These are phyloP conservation scores for Callinectes sapidus DNA, from an alignment of 2,888 invertebrate genomes.

Conservation along the genomic window DNA sequence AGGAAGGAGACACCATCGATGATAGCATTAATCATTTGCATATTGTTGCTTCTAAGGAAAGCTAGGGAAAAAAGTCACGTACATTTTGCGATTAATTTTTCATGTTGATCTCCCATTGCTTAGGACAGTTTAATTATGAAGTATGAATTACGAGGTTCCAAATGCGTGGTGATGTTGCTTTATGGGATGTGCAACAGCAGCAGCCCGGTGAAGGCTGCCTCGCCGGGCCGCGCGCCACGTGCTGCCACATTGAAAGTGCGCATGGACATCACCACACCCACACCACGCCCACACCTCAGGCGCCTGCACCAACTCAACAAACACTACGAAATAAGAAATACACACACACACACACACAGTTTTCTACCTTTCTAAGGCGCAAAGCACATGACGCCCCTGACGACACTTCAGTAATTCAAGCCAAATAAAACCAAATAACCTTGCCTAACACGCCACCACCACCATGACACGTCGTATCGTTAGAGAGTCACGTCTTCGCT, in stretches of 20 bases:
- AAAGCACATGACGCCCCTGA: background rate
- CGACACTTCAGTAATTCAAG: background rate
- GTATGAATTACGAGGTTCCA: background rate
- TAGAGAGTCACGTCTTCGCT: background rate
- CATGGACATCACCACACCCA: background rate
- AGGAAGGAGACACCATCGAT: background rate
- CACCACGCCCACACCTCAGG: background rate
- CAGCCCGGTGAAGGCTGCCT: background rate
- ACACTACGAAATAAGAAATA: background rate
- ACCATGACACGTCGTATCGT: background rate
- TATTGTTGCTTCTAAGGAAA: background rate
- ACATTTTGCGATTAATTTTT: background rate
- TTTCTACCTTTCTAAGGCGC: slow-evolving; percentile 1
- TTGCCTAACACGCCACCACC: background rate
- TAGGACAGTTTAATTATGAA: background rate
- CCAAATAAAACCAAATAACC: background rate
- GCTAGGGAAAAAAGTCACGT: background rate
- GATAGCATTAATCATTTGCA: background rate
- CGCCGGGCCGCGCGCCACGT: background rate
- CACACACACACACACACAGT: background rate
- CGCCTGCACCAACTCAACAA: no score
- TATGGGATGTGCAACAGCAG: background rate
- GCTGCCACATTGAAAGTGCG: background rate
- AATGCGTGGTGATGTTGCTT: background rate
- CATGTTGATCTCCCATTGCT: background rate